A percentile compares a stretch with the other conserved stretches of the same genome.
Conservation (phyloP, 1,140 invertebrate species). For the Aphelinus certus region DNA sequence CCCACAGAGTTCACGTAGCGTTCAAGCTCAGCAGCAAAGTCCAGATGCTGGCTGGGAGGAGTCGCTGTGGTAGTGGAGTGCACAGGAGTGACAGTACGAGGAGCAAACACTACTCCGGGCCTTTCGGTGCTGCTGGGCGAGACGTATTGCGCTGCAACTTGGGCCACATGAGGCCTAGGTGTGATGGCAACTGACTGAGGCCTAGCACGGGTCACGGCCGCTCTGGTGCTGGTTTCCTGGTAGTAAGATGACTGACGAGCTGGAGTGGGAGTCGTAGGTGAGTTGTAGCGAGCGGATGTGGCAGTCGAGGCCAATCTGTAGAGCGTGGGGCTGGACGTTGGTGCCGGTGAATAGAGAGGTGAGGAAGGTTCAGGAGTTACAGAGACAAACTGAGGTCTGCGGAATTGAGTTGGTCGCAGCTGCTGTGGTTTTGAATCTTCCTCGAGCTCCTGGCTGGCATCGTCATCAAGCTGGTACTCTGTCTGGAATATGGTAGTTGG, state of each 20-base stretch:
- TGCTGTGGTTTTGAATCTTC: constrained; percentile 65
- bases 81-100: constrained; percentile 57
- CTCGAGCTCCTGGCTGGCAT: constrained; percentile 69
- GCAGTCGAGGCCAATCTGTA: constrained; percentile 64
- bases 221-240: constrained; percentile 60
- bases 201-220: constrained; percentile 62
- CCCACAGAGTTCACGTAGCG: constrained; percentile 81
- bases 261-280: constrained; percentile 54
- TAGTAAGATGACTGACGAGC: constrained; percentile 47
- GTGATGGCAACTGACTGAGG: constrained; percentile 69
- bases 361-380: constrained; percentile 51
- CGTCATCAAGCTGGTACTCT: constrained; percentile 69
- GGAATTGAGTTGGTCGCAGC: constrained; percentile 50
- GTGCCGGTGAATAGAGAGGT: constrained; percentile 51
- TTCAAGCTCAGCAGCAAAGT: constrained; percentile 79
- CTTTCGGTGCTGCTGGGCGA: constrained; percentile 68
- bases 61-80: constrained; percentile 58
- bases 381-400: constrained; percentile 54
- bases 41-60: constrained; percentile 66
- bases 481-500: constrained; percentile 75
- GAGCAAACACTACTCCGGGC: constrained; percentile 52
- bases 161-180: constrained; percentile 71
- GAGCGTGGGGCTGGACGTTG: constrained; percentile 53
- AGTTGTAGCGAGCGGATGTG: constrained; percentile 52
- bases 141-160: constrained; percentile 70